Evolutionary conservation across 2,113 vertebrate genomes (phyloP), one percentile per base, ranked within the genome.

Genomic region (Australoheros scitulus): DNA sequence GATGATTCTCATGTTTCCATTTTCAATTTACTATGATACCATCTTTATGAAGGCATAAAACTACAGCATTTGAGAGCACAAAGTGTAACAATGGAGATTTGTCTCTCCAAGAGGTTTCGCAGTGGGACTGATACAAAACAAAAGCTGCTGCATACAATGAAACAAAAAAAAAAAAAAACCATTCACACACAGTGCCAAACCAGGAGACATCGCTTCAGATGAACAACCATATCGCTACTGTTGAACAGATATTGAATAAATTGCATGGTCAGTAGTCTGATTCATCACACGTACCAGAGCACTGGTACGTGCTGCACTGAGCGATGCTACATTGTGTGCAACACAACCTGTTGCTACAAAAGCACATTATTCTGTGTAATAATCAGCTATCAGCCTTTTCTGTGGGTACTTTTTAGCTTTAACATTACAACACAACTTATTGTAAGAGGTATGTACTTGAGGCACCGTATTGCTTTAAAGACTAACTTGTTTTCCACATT

Each of bases 71-170:
- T 38, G 2, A 76, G 32, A 84, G 61, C 7, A 15, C 55, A 38
- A 70, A 79, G 75, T 77, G 10, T 75, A 83, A 86, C 60, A 82
- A 83, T 78, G 29, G 41, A 72, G 32, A 76, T 89, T 80, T 89
- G 77, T 61, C 47, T 43, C 32, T 80, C 78, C 17, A 1, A 85
- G 83, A n/a, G 43, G 34, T 88, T 86, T 89, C 76, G 57, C 79
- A 43, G 77, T 29, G 32, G 61, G 76, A 86, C 34, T 41, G 57
- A 79, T 38, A 80, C 29, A 43, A 61, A 82, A 82, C 61, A 63
- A 88, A 83, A 72, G 72, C 61, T 5, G 11, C 15, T 1, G 7
- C 80, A 58, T 11, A 34, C n/a, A 77, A 63, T 55, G 13, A 24
- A 14, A 81, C 57, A 77, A 87, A 78, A 29, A 29, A 29, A 29